These are phyloP conservation scores for Aromia moschata DNA, from an alignment of 2,888 invertebrate genomes.

Conservation along the genomic window DNA sequence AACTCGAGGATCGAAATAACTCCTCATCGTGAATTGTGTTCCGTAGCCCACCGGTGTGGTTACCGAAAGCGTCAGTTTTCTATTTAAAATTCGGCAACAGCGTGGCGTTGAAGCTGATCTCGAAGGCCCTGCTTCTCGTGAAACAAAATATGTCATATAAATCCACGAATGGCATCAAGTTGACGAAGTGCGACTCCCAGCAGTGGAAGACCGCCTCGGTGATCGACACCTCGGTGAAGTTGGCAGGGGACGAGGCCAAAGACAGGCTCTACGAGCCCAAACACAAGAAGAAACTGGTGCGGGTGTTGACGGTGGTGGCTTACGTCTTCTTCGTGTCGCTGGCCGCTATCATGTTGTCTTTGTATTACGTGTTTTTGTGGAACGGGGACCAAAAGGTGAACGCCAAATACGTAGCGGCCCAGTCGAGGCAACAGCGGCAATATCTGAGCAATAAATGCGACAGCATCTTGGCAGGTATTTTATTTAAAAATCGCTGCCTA, in stretches of 20 bases:
- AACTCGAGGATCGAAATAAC: constrained; percentile 15
- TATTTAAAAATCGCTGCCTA: neutral
- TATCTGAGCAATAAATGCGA: constrained; percentile 43
- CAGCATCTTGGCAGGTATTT: constrained; percentile 49
- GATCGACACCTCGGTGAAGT: constrained; percentile 70
- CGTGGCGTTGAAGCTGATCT: constrained; percentile 45
- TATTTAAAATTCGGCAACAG: constrained; percentile 42
- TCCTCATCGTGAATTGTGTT: constrained; percentile 8
- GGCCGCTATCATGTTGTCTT: constrained; percentile 91
- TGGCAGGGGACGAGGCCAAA: constrained; percentile 72
- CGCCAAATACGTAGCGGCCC: constrained; percentile 40
- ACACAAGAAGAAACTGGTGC: constrained; percentile 86
- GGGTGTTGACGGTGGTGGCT: constrained; percentile 91
- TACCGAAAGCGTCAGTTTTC: constrained; percentile 17
- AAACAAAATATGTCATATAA: constrained; percentile 67
- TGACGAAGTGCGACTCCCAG: constrained; percentile 49
- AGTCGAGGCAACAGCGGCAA: constrained; percentile 27
- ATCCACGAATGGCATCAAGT: constrained; percentile 66
- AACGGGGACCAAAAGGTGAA: constrained; percentile 71
- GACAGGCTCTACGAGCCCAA: constrained; percentile 83
- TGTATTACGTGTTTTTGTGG: constrained; percentile 96
- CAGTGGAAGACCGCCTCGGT: constrained; percentile 52
- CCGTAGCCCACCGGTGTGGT: constrained; percentile 5
- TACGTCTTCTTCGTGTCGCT: constrained; percentile 94
- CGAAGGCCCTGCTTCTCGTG: constrained; percentile 34